Conservation (phyloP, 2,888 invertebrate genomes). For the Orchestes rusci region DNA sequence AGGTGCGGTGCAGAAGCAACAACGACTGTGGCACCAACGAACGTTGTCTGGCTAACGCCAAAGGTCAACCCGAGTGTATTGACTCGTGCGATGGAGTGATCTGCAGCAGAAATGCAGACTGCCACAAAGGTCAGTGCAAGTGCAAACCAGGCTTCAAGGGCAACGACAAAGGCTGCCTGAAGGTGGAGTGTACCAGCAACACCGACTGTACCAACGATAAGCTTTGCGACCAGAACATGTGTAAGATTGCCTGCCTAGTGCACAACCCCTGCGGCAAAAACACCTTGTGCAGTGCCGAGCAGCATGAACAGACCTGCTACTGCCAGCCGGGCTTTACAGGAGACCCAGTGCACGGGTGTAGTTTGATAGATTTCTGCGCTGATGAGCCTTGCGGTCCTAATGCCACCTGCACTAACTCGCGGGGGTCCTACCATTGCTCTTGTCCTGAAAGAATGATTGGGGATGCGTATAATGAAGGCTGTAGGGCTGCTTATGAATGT, state of each 20-base stretch:
- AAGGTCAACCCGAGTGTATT: conserved; percentile 70
- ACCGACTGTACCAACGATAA: conserved; percentile 75
- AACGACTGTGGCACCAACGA: conserved; percentile 68
- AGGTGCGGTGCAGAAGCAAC: conserved; percentile 65
- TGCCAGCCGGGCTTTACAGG: conserved; percentile 87
- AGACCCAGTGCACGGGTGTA: conserved; percentile 64
- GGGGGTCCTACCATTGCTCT: conserved; percentile 71
- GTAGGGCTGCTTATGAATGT: conserved; percentile 76
- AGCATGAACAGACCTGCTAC: conserved; percentile 70
- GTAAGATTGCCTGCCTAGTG: conserved; percentile 78
- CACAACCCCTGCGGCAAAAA: conserved; percentile 80
- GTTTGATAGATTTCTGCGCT: conserved; percentile 70
- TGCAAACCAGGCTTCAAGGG: conserved; percentile 77
- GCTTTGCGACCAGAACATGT: conserved; percentile 73
- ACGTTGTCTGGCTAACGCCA: conserved; percentile 59
- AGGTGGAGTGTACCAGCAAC: conserved; percentile 66
- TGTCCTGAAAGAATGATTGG: conserved; percentile 77
- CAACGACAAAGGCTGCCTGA: conserved; percentile 67
- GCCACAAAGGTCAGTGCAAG: conserved; percentile 70
- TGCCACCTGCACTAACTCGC: conserved; percentile 70
- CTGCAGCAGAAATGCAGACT: conserved; percentile 79
- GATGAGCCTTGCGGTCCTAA: conserved; percentile 73
- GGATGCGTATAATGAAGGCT: conserved; percentile 78
- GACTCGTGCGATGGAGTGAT: conserved; percentile 66
- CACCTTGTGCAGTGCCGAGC: conserved; percentile 77